Evolutionary conservation across 1,140 invertebrate genomes (phyloP), one percentile per base, ranked within the genome.

Genomic region (Drosophila ogumai): DNA sequence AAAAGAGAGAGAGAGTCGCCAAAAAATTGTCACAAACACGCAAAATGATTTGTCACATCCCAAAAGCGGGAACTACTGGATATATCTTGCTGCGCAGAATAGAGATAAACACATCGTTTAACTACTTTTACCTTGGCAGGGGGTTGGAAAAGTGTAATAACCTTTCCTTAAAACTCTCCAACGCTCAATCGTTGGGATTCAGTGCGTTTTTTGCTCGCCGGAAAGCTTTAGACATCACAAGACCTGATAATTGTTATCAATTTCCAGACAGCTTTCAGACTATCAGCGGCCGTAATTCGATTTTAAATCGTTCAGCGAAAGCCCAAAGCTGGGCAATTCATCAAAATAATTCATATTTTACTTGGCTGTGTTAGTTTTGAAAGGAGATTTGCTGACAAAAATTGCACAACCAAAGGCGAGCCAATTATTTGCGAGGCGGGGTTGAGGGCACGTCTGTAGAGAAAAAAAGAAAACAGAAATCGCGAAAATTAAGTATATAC

Each of bases 211-310:
- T 47, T 40, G 65, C 65, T 65, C 43, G 49, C 40, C 9, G n/a
- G 40, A 68, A 68, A 82, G 59, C 75, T 77, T 65, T 64, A 49
- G 13, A 17, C 50, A 75, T 79, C 84, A 88, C 84, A 82, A 88
- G 75, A 85, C 73, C 36, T 64, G 66, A 73, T 73, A 72, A 73
- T 78, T 57, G 50, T 80, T 90, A 87, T 88, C 84, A 84, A 69
- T 78, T 56, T 74, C 72, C 72, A 87, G 84, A 87, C 84, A 80
- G 79, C 58, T 87, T 87, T 61, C 56, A 46, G 43, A 49, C 80
- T 86, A 81, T 77, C 79, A 69, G 75, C 61, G 38, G 31, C 32
- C 28, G 41, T 59, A 71, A 71, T 71, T 61, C 65, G 40, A 57
- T 69, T 78, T 78, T 71, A 52, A 72, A 74, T 72, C 56, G 43